Evolutionary conservation across 2,797 vertebrate species (phyloP), one percentile per base, ranked within the genome.

Genomic region (Simalia tracyae): DNA sequence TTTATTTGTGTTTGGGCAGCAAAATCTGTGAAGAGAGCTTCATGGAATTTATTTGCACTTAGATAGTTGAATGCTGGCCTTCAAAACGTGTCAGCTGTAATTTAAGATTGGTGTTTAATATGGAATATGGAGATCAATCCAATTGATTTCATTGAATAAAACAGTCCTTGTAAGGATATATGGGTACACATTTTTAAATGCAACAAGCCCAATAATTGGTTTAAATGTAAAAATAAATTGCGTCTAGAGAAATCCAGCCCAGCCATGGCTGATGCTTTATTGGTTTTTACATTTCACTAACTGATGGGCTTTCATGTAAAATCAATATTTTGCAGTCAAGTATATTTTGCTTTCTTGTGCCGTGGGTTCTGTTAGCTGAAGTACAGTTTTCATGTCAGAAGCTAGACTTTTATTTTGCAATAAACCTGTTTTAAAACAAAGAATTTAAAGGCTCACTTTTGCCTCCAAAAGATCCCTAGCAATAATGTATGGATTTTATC

Each of bases 181-280:
- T 96, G 88, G 86, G 93, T 89, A 68, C 92, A 92, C 93, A 94
- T 96, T 97, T 97, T 96, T 91, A 96, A 97, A 97, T 95, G 95
- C 95, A 97, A 96, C 95, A 97, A 96, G 95, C 87, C 92, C 94
- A 96, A 95, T 97, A 97, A 97, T 97, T 97, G 97, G 95, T 94
- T 97, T 97, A 97, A 96, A 96, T 97, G 92, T 96, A 97, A 97
- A 97, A 97, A 96, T 97, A 97, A 97, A 97, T 96, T 96, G 95
- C 95, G 95, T 97, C 96, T 96, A 89, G 96, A 97, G 95, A 96
- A 97, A 97, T 96, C 93, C 96, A 93, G 94, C 88, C 92, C 88
- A 95, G 95, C 92, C 91, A 95, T 91, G 94, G 96, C 92, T 96
- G 95, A 97, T 96, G 93, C 85, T 96, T 97, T 97, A 97, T 96